Base-by-base conservation (phyloP, 2,888 invertebrate genomes). In the Harpalus rufipes region DNA sequence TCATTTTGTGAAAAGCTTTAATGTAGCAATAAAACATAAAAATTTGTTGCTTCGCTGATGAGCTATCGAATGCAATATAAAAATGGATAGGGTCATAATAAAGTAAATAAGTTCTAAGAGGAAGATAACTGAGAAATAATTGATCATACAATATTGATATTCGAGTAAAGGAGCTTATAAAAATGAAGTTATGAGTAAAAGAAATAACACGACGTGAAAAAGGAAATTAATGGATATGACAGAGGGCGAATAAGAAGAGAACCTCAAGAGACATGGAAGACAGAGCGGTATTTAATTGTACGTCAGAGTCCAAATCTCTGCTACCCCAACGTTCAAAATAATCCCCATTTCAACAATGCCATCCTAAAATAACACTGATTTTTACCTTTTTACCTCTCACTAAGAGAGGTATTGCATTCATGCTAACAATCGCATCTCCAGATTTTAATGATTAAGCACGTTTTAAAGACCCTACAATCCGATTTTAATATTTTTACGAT, bases 131-230 rank as follows among this genome's bases (percentile, higher is more conserved):
- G 72, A 44, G 72, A 74, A 74, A 74, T 74, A 74, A 74, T 74
- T 74, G 72, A 74, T 74, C 51, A 44, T 51, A 74, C 72, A 74
- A 74, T 74, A 74, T 74, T 74, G 44, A 44, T 44, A 74, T 44
- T 74, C 44, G 72, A 44, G 72, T 44, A 74, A 74, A 74, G 72
- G 12, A 74, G 72, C 72, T 74, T 74, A 74, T 74, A 74, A 74
- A 74, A 74, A 74, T 74, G 72, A 74, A 21, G 72, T 74, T 74
- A 44, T 18, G 72, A 44, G 44, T 44, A 74, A 74, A 74, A 74
- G 72, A 74, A 74, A 74, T 74, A 68, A 74, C 72, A 44, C 18
- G 72, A 44, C n/a, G 72, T 41, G 44, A 41, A 74, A 74, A 21
- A 74, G 44, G 72, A 41, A 74, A 74, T 74, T 74, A 44, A 74